Base-by-base conservation (phyloP, 2,888 invertebrate species). In the Xestia ashworthii region DNA sequence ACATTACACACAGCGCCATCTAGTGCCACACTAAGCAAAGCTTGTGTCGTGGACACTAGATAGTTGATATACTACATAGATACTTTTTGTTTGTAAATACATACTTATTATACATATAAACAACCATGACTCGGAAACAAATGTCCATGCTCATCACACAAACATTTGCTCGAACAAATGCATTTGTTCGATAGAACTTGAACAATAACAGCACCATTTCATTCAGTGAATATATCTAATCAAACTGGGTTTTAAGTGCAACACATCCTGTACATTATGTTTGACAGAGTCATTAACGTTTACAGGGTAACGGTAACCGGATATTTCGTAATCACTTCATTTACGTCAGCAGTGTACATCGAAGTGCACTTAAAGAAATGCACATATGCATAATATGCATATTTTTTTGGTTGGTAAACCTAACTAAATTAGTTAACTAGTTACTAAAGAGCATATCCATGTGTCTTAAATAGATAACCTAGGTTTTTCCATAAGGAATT, bases 331-430 rank as follows among this genome's bases (percentile, higher is more conserved):
- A 66, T 64, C 5, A 44, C 14, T 77, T 44, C 25, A 48, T 50
- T n/a, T 8, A 65, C 65, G n/a, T n/a, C 65, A 44, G 83, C n/a
- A 64, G 82, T 67, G 69, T 19, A 78, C 68, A 69, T 78, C 14
- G 58, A 83, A 65, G 78, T 58, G 55, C 78, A 83, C 78, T 80
- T 78, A 50, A 9, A 50, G 58, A 79, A 82, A 82, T 66, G 53
- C 2, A 53, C n/a, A 38, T n/a, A n/a, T 44, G 32, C n/a, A 80
- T 53, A n/a, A 41, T 62, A n/a, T 68, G 8, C 58, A 44, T 25
- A 6, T 50, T 81, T 46, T 14, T 16, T 62, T 53, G 12, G 41
- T 41, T 69, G 5, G n/a, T 22, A 11, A 19, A 19, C 9, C 4
- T 60, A 9, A 4, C 4, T 32, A 19, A 32, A 60, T 4, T 32